Conservation (phyloP, 2,797 vertebrate genomes). For the Gouania willdenowi region DNA sequence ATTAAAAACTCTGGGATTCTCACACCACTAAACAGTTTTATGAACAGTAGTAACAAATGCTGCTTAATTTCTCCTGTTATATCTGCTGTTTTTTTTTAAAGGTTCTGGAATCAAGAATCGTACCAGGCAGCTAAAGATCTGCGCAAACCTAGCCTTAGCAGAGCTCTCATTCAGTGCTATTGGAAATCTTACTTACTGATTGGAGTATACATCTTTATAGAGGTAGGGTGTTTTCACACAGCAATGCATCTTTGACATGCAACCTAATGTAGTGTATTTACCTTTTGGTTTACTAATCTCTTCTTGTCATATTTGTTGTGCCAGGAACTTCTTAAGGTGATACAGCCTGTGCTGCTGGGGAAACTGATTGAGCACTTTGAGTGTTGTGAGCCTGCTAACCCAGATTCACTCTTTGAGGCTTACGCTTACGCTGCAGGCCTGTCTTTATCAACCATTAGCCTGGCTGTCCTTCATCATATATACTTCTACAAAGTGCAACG, state of each 20-base stretch:
- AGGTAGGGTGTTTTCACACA: slow-evolving; percentile 69
- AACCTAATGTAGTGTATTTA: too few relatives aligned
- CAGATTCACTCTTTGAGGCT: slow-evolving; percentile 54
- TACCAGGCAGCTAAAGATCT: slow-evolving; percentile 79
- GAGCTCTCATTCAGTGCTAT: slow-evolving; percentile 87
- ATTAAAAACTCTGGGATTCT: too few relatives aligned
- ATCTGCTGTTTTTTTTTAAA: slow-evolving; percentile 52
- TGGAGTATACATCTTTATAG: slow-evolving; percentile 84
- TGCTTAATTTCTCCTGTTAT: too few relatives aligned
- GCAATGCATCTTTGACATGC: too few relatives aligned
- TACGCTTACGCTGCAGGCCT: slow-evolving; percentile 78
- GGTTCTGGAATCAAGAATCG: slow-evolving; percentile 89
- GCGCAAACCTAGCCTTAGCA: slow-evolving; percentile 80
- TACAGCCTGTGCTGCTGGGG: slow-evolving; percentile 87
- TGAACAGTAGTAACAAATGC: too few relatives aligned
- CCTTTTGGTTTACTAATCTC: too few relatives aligned
- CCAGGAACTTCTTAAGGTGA: slow-evolving; percentile 84
- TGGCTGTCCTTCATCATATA: slow-evolving; percentile 84
- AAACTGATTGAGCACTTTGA: slow-evolving; percentile 89
- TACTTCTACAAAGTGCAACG: slow-evolving; percentile 92
- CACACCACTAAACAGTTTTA: too few relatives aligned
- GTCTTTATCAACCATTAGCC: slow-evolving; percentile 70
- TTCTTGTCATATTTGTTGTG: too few relatives aligned
- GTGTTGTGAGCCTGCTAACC: slow-evolving; percentile 43
- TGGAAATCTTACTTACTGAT: slow-evolving; percentile 87